Evolutionary conservation across 2,113 vertebrate genomes (phyloP).

Genomic region (Rhynchopsitta pachyrhyncha): DNA sequence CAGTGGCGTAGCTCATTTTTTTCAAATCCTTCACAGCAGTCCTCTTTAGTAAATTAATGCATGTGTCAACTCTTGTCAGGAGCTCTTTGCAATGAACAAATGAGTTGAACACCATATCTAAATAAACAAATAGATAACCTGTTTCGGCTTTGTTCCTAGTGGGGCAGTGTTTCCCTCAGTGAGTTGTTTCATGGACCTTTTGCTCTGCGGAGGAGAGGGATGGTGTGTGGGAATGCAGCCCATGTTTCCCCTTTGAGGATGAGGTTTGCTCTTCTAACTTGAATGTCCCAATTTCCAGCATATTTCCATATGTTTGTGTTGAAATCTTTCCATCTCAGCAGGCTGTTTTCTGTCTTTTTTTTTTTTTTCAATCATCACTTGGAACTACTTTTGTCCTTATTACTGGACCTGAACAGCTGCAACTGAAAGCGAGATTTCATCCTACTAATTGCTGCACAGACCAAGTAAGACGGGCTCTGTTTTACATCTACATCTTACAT

Average conservation of each 20-base stretch:
- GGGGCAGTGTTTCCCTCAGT: not conserved
- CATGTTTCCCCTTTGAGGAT: not conserved
- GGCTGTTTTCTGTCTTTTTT: not conserved
- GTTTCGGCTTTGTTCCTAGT: not conserved
- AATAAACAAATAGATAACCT: conserved; percentile 44
- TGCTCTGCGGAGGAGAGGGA: not conserved
- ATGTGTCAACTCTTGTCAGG: conserved; percentile 10
- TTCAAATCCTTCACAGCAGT: not conserved
- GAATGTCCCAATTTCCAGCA: not conserved
- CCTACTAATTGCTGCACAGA: not conserved
- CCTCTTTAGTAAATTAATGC: conserved; percentile 25
- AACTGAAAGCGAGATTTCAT: not conserved
- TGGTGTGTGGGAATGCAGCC: not conserved
- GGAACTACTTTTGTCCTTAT: not conserved
- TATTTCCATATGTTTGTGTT: not conserved
- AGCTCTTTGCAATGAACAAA: conserved; percentile 23
- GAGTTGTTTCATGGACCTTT: not conserved
- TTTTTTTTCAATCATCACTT: not conserved
- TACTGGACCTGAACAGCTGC: not conserved
- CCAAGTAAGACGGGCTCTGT: not conserved
- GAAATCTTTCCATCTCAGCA: not conserved
- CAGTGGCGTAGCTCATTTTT: not conserved
- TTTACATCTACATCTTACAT: not conserved
- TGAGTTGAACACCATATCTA: conserved; percentile 10
- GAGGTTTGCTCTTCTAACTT: not conserved